phyloP scores from a whole-genome alignment of 2,797 vertebrate genomes.

The Bovichtus diacanthus region DNA sequence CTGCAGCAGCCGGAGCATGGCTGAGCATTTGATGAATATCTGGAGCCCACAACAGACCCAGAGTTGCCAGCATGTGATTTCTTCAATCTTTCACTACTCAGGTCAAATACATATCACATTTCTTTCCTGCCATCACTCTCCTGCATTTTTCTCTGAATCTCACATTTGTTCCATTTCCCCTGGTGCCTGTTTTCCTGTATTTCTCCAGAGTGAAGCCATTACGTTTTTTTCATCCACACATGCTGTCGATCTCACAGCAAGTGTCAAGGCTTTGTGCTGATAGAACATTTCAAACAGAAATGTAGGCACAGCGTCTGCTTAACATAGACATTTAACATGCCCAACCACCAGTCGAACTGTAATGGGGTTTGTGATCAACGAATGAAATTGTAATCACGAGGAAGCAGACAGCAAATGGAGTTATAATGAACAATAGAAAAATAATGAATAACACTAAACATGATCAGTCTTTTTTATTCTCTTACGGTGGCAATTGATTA shows the following conservation, averaged over 20 bases:
- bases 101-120: conserved; percentile 60
- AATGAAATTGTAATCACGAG: conserved; percentile 20
- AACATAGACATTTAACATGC: conserved; percentile 12
- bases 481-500: not conserved
- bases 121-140: conserved; percentile 24
- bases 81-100: conserved; percentile 54
- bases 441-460: not conserved
- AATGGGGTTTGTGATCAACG: conserved; percentile 18
- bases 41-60: conserved; percentile 26
- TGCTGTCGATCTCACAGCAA: conserved; percentile 45
- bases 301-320: not conserved
- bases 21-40: conserved; percentile 46
- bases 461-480: not conserved
- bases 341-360: conserved; percentile 3
- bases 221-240: conserved; percentile 40
- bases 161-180: conserved; percentile 61
- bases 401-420: conserved; percentile 13
- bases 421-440: conserved; percentile 1
- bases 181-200: conserved; percentile 40
- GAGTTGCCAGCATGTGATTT: conserved; percentile 54
- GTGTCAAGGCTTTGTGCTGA: conserved; percentile 13
- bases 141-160: conserved; percentile 44
- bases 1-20: conserved; percentile 31
- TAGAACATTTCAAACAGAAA: conserved; percentile 19
- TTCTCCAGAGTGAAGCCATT: conserved; percentile 57